Percentiles rank a stretch among this genome's conserved stretches.
phyloP scores from a whole-genome alignment of 2,113 vertebrate species.

The Pseudorasbora parva region DNA sequence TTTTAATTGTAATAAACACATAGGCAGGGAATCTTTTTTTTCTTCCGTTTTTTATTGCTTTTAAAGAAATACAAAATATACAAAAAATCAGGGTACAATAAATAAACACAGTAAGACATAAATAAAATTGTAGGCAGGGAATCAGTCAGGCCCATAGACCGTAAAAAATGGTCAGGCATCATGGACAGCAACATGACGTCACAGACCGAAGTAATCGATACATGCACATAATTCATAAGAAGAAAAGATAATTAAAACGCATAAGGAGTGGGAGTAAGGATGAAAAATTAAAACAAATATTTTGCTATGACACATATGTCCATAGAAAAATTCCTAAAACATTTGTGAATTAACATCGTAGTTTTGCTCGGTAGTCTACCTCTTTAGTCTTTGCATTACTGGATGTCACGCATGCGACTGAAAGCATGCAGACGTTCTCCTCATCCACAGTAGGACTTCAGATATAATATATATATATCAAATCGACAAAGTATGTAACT shows the following conservation, averaged over 20 bases:
- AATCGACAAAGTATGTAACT: constrained; percentile 7
- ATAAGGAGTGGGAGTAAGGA: not conserved
- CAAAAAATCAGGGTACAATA: no score
- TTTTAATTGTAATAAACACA: no score
- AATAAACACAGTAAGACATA: no score
- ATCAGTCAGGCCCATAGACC: no score
- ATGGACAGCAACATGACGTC: not conserved
- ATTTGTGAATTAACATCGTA: not conserved
- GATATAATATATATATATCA: not conserved
- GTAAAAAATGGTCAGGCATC: no score
- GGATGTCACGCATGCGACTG: constrained; percentile 32
- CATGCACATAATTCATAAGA: not conserved
- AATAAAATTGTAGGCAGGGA: no score
- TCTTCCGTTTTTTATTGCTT: no score
- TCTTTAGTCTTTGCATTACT: constrained; percentile 3
- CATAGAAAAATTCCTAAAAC: not conserved
- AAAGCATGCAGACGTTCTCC: constrained; percentile 13
- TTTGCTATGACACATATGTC: not conserved
- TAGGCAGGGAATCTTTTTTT: no score
- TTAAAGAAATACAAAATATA: no score
- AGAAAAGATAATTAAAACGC: not conserved
- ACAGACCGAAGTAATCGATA: constrained; percentile 64
- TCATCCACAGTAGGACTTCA: not conserved
- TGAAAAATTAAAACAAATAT: not conserved
- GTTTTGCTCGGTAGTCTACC: constrained; percentile 13